Conservation (phyloP, 2,113 vertebrate genomes). For the Daboia siamensis region DNA sequence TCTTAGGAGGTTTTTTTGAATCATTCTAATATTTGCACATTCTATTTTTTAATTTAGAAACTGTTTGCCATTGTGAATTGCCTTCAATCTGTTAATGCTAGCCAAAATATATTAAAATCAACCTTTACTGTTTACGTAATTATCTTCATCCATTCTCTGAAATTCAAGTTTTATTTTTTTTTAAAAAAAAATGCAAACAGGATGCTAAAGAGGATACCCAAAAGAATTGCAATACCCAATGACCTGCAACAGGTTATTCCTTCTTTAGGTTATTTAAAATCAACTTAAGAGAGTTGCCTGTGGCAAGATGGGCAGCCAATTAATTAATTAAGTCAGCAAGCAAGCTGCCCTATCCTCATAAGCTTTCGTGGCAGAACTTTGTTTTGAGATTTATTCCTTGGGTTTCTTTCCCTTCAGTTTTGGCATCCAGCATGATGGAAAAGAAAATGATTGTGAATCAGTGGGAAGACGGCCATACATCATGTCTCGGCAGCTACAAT, state of each 20-base stretch:
- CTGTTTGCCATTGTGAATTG: neutral
- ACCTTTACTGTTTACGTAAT: neutral
- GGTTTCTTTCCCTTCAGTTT: constrained; percentile 73
- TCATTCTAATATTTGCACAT: neutral
- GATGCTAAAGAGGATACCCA: neutral
- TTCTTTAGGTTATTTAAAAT: neutral
- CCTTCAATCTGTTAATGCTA: neutral
- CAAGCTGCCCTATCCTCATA: neutral
- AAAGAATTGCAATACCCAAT: neutral
- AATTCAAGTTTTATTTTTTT: neutral
- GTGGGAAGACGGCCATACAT: constrained; percentile 83
- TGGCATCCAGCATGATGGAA: constrained; percentile 94
- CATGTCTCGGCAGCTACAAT: constrained; percentile 95
- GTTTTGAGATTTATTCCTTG: neutral
- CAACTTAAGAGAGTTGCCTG: neutral
- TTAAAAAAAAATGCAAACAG: neutral
- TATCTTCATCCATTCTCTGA: neutral
- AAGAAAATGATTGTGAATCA: constrained; percentile 93
- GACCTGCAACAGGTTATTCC: neutral
- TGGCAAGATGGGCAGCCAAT: neutral
- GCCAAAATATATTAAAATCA: neutral
- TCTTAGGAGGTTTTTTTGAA: neutral
- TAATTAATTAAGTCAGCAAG: neutral
- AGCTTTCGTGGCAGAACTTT: constrained; percentile 13
- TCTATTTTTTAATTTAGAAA: neutral